Base-by-base conservation (phyloP, 2,113 vertebrate genomes). In the Pachyramphus minor region DNA sequence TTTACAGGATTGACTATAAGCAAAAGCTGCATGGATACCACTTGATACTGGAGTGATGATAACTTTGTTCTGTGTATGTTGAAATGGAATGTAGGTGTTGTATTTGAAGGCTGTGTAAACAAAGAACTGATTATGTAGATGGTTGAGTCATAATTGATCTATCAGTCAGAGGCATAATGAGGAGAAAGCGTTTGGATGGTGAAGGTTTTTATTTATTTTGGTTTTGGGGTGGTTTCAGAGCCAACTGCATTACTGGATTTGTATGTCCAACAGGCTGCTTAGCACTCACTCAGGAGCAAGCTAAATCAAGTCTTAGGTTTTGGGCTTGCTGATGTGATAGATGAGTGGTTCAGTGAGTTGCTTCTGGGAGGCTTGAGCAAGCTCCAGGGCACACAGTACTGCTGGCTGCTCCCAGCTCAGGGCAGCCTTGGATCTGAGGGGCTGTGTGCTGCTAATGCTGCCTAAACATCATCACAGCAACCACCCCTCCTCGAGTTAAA, bases 331-430 rank as follows among this genome's bases (percentile, higher is more conserved):
- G 2, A 59, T 90, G 59, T 75, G 68, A 30, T 17, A n/a, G 28
- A 5, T 30, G 0, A 0, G 0, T 14, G 41, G 12, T 35, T 73
- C 6, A 64, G 49, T 56, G 37, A 7, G 12, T 76, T 83, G 23
- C 12, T 49, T 53, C 35, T 77, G 35, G 27, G n/a, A 52, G 39
- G 49, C 35, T 81, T 12, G 11, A 45, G 12, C 30, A 60, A 45
- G 20, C 14, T 55, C 44, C 49, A 84, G 68, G 31, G 19, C n/a
- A n/a, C 47, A 30, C 11, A 1, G 5, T 33, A 0, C 25, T 74
- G 25, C 35, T 56, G 55, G 25, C 25, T 49, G 68, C 14, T 77
- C 28, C 6, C 8, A 21, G 24, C 67, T 14, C 23, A 31, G 62
- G 31, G 39, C 27, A 39, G 30, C 56, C 5, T 18, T 49, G 47